phyloP scores from a whole-genome alignment of 2,888 invertebrate genomes.

The Oxyscelio sp. region DNA sequence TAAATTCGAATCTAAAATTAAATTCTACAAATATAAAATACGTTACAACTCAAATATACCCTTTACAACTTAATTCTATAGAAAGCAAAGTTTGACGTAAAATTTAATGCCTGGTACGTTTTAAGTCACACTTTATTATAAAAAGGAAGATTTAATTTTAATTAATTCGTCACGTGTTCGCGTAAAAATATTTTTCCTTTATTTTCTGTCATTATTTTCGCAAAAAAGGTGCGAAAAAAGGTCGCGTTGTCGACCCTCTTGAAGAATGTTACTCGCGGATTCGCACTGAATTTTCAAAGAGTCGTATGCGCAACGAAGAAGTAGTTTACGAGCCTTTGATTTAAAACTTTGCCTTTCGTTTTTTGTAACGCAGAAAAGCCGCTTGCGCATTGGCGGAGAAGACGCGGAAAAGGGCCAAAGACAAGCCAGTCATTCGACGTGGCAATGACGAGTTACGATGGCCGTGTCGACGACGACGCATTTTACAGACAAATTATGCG shows the following conservation, averaged over 20 bases:
- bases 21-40: too few relatives aligned
- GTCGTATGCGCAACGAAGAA: conserved; percentile 31
- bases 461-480: conserved; percentile 72
- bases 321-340: conserved; percentile 62
- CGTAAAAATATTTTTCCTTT: not conserved
- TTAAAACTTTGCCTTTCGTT: conserved; percentile 38
- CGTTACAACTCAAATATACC: too few relatives aligned
- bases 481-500: conserved; percentile 84
- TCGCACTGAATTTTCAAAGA: conserved; percentile 28
- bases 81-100: too few relatives aligned
- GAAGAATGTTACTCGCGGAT: conserved; percentile 6
- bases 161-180: not conserved
- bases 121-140: too few relatives aligned
- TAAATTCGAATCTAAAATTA: too few relatives aligned
- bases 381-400: conserved; percentile 30
- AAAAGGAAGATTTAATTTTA: not conserved
- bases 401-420: conserved; percentile 49
- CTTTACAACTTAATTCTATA: too few relatives aligned
- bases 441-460: conserved; percentile 68
- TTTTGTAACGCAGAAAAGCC: conserved; percentile 22
- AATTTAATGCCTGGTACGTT: not conserved
- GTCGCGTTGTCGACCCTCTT: not conserved
- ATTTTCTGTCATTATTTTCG: conserved; percentile 13
- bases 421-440: conserved; percentile 59
- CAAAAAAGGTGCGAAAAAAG: conserved; percentile 15